Conservation (phyloP, 30 jellyfish, hydroid and myxozoan species). For the Catostylus mosaicus region DNA sequence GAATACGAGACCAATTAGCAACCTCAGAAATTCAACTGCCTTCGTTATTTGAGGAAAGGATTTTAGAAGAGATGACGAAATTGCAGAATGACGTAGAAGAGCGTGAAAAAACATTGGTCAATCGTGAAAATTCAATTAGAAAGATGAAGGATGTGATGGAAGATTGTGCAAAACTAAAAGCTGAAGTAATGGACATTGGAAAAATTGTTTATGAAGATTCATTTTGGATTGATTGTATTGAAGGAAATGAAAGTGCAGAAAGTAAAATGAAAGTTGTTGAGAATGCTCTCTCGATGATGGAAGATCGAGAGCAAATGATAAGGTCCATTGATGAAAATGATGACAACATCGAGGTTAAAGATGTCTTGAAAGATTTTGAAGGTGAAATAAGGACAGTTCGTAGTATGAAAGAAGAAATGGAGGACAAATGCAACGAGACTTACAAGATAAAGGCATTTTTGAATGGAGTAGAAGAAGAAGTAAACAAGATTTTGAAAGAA, state of each 20-base stretch:
- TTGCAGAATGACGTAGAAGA: background rate
- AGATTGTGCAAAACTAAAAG: background rate
- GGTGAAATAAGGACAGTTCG: background rate
- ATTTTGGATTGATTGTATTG: constrained; percentile 1
- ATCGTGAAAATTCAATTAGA: background rate
- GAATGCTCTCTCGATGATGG: background rate
- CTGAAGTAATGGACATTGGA: background rate
- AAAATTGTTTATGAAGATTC: background rate
- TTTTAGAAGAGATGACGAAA: background rate
- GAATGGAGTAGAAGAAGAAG: background rate
- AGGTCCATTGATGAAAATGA: background rate
- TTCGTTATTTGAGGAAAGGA: background rate
- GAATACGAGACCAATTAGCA: background rate
- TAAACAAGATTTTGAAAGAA: background rate
- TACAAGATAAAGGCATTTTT: background rate
- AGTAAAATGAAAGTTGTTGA: background rate
- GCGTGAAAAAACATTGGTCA: background rate
- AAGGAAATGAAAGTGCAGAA: background rate
- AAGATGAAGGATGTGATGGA: background rate
- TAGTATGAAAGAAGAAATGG: background rate
- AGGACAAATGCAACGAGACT: background rate
- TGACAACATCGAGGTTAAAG: background rate
- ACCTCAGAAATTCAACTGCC: background rate
- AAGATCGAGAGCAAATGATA: background rate
- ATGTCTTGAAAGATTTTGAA: background rate